Conservation (phyloP, 2,888 invertebrate genomes). For the Mythimna impura region DNA sequence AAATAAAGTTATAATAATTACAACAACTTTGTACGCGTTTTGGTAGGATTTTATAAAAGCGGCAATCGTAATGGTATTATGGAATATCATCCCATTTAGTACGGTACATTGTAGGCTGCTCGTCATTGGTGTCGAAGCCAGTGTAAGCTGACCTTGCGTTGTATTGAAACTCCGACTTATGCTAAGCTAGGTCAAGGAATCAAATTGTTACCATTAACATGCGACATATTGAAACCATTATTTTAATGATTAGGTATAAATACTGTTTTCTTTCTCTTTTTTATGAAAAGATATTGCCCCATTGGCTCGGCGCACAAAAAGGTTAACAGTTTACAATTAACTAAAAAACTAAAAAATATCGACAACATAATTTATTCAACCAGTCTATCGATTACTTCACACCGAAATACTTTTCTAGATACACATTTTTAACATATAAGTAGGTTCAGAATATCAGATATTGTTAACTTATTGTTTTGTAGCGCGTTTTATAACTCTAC, state of each 20-base stretch:
- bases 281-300: neutral
- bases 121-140: neutral
- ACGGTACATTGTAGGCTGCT: neutral
- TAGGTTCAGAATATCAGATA: neutral
- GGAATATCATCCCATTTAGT: neutral
- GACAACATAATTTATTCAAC: neutral
- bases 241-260: neutral
- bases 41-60: slow-evolving; percentile 46
- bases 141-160: neutral
- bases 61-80: neutral
- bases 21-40: slow-evolving; percentile 45
- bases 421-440: neutral
- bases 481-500: neutral
- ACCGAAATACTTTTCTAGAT: neutral
- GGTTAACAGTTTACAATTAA: neutral
- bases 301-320: neutral
- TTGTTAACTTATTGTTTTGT: neutral
- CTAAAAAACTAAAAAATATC: neutral
- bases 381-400: neutral
- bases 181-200: neutral
- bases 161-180: neutral
- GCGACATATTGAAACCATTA: neutral
- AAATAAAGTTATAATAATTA: slow-evolving; percentile 6
- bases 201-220: too few relatives aligned
- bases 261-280: neutral